These are phyloP conservation scores for Cyprinodon tularosa DNA, from an alignment of 2,113 vertebrate species.

Conservation along the genomic window DNA sequence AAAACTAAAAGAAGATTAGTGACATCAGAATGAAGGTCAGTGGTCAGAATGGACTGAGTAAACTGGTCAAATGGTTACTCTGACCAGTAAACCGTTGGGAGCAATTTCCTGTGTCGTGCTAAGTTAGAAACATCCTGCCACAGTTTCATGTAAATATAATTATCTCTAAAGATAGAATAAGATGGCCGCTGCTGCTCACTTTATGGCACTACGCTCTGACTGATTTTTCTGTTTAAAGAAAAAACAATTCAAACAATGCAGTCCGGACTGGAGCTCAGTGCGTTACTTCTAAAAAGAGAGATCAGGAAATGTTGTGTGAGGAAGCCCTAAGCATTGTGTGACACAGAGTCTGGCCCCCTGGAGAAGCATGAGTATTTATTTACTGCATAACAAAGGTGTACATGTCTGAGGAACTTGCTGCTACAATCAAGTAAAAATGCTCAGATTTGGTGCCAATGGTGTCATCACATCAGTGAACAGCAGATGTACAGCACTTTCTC, in stretches of 20 bases:
- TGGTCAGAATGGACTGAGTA: constrained; percentile 43
- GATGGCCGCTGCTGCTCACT: not conserved
- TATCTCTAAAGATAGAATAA: not conserved
- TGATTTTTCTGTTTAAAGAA: not conserved
- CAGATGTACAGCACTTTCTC: not conserved
- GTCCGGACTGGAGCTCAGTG: not conserved
- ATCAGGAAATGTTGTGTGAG: not conserved
- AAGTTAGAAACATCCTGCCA: not conserved
- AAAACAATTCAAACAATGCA: not conserved
- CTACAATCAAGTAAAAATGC: not conserved
- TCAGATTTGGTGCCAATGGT: not conserved
- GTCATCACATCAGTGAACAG: not conserved
- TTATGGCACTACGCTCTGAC: not conserved
- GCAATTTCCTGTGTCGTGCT: not conserved
- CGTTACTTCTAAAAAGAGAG: not conserved
- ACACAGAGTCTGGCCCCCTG: no score
- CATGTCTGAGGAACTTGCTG: not conserved
- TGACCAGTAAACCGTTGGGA: not conserved
- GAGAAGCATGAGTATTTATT: not conserved
- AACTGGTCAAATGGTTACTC: constrained; percentile 11
- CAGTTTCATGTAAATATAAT: constrained; percentile 3
- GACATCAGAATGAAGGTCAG: constrained; percentile 48
- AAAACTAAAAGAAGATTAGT: constrained; percentile 61
- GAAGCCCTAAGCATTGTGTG: no score
- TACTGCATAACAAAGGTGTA: not conserved